These are phyloP conservation scores for Hesperia comma DNA, from an alignment of 2,888 invertebrate species.

Conservation along the genomic window DNA sequence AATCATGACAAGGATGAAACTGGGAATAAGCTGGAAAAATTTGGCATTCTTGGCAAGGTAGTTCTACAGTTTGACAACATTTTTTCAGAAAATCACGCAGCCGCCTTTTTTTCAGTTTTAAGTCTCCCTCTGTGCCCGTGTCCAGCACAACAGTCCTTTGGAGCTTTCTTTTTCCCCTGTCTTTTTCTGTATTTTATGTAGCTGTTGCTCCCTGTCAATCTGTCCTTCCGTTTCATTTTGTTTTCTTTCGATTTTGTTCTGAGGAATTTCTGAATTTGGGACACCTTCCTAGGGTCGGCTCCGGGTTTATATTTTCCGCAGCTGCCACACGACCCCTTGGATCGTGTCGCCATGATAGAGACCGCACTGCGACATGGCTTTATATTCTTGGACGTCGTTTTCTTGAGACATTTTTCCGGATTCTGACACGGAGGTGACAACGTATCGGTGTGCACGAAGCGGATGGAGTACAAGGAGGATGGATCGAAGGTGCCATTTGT, in stretches of 20 bases:
- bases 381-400: conserved; percentile 59
- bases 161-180: conserved; percentile 50
- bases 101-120: conserved; percentile 49
- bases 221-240: conserved; percentile 60
- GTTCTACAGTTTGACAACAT: background rate
- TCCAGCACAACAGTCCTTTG: conserved; percentile 63
- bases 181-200: conserved; percentile 56
- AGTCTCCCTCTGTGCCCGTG: conserved; percentile 70
- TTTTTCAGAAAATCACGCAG: conserved; percentile 48
- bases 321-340: conserved; percentile 57
- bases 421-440: conserved; percentile 71
- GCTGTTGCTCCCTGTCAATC: conserved; percentile 56
- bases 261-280: conserved; percentile 57
- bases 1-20: too few species aligned
- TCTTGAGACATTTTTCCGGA: conserved; percentile 68
- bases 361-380: conserved; percentile 69
- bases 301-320: conserved; percentile 58
- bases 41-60: background rate
- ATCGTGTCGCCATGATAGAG: conserved; percentile 68
- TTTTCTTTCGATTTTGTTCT: conserved; percentile 62
- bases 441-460: conserved; percentile 67
- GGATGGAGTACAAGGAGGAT: conserved; percentile 73
- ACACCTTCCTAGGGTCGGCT: conserved; percentile 48
- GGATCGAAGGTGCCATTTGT: conserved; percentile 65
- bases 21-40: too few species aligned